phyloP scores from a whole-genome alignment of 2,888 invertebrate species.

The Meloe dianella region DNA sequence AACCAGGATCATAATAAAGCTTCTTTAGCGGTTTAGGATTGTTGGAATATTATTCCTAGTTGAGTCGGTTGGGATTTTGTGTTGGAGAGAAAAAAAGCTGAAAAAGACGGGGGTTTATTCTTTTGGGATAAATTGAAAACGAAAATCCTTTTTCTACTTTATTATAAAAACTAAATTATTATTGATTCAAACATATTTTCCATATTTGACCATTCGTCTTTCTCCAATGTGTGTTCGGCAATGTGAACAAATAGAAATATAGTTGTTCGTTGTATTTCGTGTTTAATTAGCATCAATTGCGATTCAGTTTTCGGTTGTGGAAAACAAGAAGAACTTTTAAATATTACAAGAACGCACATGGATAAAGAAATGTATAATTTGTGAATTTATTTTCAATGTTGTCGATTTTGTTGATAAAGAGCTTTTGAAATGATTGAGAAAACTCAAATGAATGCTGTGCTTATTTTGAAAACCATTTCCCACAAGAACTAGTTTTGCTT shows the following conservation, averaged over 20 bases:
- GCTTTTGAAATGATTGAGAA: neutral
- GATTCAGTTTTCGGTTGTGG: neutral
- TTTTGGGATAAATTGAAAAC: neutral
- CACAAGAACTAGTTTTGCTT: neutral
- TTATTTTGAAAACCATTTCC: neutral
- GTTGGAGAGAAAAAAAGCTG: neutral
- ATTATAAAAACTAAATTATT: neutral
- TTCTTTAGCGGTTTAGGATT: neutral
- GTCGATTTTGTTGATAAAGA: too few species aligned
- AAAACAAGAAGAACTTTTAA: neutral
- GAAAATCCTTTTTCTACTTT: neutral
- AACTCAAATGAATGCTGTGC: neutral
- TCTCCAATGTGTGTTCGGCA: too few species aligned
- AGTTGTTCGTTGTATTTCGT: neutral
- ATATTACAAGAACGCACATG: neutral
- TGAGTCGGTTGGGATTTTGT: neutral
- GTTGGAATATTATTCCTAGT: neutral
- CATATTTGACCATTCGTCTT: too few species aligned
- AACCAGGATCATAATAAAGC: neutral
- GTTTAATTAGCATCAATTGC: neutral
- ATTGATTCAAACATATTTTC: too few species aligned
- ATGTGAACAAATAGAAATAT: too few species aligned
- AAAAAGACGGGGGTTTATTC: neutral
- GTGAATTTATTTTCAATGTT: too few species aligned
- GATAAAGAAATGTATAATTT: too few species aligned